Evolutionary conservation across 2,113 vertebrate genomes (phyloP).

Genomic region (Perccottus glenii): DNA sequence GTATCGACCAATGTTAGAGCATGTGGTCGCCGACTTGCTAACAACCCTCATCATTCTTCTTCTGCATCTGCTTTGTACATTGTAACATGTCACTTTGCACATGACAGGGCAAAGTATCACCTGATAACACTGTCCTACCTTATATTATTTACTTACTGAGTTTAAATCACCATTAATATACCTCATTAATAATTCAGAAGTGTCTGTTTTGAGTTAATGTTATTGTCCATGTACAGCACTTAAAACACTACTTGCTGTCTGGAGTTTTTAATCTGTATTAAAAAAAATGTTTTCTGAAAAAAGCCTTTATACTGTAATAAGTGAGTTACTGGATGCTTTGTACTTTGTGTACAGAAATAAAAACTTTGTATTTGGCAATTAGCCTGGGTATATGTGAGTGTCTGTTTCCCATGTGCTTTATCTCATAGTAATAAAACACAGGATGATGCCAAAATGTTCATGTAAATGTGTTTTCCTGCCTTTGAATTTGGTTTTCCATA

Average conservation of each 20-base stretch:
- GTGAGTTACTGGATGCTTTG: conserved; percentile 80
- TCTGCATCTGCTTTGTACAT: conserved; percentile 16
- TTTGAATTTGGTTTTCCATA: conserved; percentile 46
- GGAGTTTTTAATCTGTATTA: conserved; percentile 74
- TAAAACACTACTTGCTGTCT: conserved; percentile 54
- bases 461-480: conserved; percentile 33
- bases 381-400: conserved; percentile 19
- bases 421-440: conserved; percentile 43
- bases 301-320: conserved; percentile 78
- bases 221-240: conserved; percentile 46
- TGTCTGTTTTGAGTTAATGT: conserved; percentile 43
- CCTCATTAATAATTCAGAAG: conserved; percentile 59
- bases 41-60: conserved; percentile 34
- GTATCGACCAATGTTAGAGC: conserved; percentile 28
- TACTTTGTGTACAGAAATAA: conserved; percentile 85
- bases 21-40: conserved; percentile 43
- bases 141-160: conserved; percentile 27
- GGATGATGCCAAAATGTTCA: conserved; percentile 36
- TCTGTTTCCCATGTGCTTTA: conserved; percentile 19
- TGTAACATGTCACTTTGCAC: conserved; percentile 37
- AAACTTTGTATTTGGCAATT: conserved; percentile 83
- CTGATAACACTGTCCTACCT: conserved; percentile 42
- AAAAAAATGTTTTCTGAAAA: conserved; percentile 69
- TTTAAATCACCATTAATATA: conserved; percentile 62
- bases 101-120: conserved; percentile 38